Percentiles rank a stretch among this genome's conserved stretches.
Conservation (phyloP, 2,888 invertebrate species). For the Xestia c-nigrum region DNA sequence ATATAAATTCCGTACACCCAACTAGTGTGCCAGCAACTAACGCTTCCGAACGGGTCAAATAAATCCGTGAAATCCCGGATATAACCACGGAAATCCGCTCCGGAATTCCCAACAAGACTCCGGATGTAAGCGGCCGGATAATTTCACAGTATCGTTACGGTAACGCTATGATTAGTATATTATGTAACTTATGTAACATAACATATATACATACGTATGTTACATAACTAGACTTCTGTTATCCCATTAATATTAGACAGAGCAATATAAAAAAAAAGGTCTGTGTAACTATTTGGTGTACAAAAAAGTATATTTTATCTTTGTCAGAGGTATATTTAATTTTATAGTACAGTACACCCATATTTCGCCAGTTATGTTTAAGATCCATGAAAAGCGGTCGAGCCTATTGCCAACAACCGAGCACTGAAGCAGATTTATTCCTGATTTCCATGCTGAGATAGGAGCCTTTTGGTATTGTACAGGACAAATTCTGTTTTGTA, state of each 20-base stretch:
- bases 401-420: no score
- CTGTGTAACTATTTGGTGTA: background rate
- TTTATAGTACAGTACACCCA: no score
- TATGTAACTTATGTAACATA: background rate
- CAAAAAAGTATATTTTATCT: no score
- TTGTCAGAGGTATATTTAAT: no score
- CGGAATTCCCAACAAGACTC: conserved; percentile 21
- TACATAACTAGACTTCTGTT: background rate
- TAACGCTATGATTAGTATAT: background rate
- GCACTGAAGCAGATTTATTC: no score
- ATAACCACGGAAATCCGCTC: conserved; percentile 15
- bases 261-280: background rate
- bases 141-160: background rate
- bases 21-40: background rate
- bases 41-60: conserved; percentile 5
- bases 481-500: no score
- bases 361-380: no score
- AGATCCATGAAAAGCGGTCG: no score
- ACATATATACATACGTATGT: no score
- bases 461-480: no score
- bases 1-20: background rate
- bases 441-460: no score
- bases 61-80: conserved; percentile 20
- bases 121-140: background rate
- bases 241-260: background rate